phyloP scores from a whole-genome alignment of 2,797 vertebrate species.

The Echiichthys vipera region DNA sequence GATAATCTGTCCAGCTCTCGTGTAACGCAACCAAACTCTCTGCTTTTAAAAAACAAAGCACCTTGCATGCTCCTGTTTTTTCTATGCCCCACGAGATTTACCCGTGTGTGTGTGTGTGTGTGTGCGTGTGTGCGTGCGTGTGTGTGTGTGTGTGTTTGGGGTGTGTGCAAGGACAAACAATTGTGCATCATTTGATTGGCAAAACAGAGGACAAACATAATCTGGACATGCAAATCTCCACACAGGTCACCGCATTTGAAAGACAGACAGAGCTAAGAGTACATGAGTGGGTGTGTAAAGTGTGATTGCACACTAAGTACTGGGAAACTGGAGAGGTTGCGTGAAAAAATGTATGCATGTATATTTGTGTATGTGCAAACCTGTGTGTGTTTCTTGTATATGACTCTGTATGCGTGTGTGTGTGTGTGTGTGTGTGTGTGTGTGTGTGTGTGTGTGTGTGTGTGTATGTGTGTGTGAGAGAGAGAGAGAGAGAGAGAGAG shows the following conservation, averaged over 20 bases:
- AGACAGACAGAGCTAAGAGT: conserved; percentile 25
- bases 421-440: too few relatives aligned
- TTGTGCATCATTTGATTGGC: conserved; percentile 81
- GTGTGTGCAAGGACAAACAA: conserved; percentile 46
- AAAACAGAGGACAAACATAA: conserved; percentile 78
- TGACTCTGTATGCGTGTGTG: neutral
- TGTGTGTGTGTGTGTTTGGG: neutral
- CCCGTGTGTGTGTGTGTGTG: conserved; percentile 6
- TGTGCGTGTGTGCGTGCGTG: neutral
- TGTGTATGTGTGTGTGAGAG: too few relatives aligned
- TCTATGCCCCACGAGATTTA: conserved; percentile 21
- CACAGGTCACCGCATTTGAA: conserved; percentile 33
- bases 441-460: too few relatives aligned
- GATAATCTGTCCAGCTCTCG: conserved; percentile 22
- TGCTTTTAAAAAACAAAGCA: conserved; percentile 8
- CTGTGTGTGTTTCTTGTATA: neutral
- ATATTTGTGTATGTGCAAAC: neutral
- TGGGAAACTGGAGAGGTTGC: neutral
- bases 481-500: too few relatives aligned
- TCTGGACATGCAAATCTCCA: conserved; percentile 81
- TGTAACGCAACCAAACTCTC: neutral
- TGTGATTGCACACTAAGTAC: neutral
- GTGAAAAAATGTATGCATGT: neutral
- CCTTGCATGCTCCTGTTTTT: conserved; percentile 8
- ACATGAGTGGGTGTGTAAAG: neutral